A percentile compares a stretch with the other conserved stretches of the same genome.
Conservation (phyloP, 2,888 invertebrate genomes). For the Calliphora vomitoria region DNA sequence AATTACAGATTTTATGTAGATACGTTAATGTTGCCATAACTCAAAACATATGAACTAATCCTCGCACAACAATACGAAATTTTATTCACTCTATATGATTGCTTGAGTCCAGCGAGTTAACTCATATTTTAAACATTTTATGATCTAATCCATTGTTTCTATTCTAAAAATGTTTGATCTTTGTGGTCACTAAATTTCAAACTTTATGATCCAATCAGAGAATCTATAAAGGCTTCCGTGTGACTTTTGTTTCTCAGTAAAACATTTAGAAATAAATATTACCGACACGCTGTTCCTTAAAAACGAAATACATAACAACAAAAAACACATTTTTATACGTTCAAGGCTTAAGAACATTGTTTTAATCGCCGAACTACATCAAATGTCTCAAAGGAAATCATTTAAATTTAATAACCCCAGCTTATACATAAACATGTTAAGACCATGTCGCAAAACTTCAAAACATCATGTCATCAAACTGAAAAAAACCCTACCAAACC, state of each 20-base stretch:
- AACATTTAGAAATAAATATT: not conserved
- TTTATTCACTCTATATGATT: too few relatives aligned
- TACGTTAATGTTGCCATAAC: too few relatives aligned
- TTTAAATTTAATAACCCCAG: constrained; percentile 70
- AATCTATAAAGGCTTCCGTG: too few relatives aligned
- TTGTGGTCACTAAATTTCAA: too few relatives aligned
- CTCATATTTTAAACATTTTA: too few relatives aligned
- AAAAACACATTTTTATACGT: constrained; percentile 6
- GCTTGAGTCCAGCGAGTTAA: too few relatives aligned
- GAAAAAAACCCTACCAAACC: not conserved
- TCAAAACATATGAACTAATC: too few relatives aligned
- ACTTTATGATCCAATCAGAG: too few relatives aligned
- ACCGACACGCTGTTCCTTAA: not conserved
- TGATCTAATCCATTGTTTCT: too few relatives aligned
- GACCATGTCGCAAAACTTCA: constrained; percentile 71
- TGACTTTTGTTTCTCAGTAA: constrained; percentile 2
- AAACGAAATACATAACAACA: constrained; percentile 2
- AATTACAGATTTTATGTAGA: too few relatives aligned
- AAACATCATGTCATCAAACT: constrained; percentile 54
- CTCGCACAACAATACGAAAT: too few relatives aligned
- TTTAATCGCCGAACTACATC: constrained; percentile 60
- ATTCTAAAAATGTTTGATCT: too few relatives aligned
- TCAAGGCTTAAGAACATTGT: constrained; percentile 41
- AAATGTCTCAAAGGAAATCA: constrained; percentile 66
- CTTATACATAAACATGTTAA: constrained; percentile 66